phyloP scores from a whole-genome alignment of 2,113 vertebrate genomes.

The Lagenorhynchus albirostris region DNA sequence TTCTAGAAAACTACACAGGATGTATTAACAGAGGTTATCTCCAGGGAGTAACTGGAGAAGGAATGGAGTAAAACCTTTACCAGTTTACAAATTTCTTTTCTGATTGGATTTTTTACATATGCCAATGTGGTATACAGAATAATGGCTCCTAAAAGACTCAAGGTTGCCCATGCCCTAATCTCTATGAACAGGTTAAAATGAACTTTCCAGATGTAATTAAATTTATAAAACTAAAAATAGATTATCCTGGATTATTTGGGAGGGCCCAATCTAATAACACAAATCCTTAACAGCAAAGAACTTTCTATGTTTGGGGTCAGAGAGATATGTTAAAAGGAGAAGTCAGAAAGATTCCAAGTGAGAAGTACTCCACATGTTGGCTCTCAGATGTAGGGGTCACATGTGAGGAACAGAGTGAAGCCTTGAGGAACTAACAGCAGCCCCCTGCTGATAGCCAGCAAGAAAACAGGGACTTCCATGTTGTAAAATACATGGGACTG shows the following conservation, averaged over 20 bases:
- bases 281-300: neutral
- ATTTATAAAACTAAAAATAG: neutral
- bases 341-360: neutral
- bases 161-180: no score
- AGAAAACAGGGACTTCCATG: neutral
- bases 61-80: neutral
- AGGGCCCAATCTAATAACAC: neutral
- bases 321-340: neutral
- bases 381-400: neutral
- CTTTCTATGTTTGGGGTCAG: neutral
- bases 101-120: neutral
- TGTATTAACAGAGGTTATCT: neutral
- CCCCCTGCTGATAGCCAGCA: neutral
- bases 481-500: neutral
- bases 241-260: neutral
- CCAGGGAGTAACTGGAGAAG: neutral
- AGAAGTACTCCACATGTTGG: no score
- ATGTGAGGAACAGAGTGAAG: neutral
- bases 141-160: neutral
- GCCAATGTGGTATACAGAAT: neutral
- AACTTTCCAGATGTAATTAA: neutral
- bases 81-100: neutral
- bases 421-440: neutral
- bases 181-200: neutral
- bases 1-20: neutral